A percentile compares a stretch with the other conserved stretches of the same genome.
Conservation (phyloP, 2,113 vertebrate genomes). For the Lepus timidus region DNA sequence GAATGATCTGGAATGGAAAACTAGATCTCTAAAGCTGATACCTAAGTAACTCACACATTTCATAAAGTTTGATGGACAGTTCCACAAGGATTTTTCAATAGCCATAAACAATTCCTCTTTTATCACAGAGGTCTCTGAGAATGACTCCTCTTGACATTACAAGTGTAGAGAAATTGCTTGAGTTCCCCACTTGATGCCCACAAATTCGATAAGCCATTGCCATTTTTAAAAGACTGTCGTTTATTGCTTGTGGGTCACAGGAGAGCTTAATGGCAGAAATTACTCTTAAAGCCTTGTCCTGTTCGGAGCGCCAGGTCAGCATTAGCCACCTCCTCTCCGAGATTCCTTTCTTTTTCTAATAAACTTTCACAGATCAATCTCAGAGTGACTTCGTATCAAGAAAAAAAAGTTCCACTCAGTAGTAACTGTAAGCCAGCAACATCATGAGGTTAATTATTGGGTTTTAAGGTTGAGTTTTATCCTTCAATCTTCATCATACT, state of each 20-base stretch:
- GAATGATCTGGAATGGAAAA: conserved; percentile 68
- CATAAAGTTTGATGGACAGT: conserved; percentile 79
- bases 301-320: conserved; percentile 59
- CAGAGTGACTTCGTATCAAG: not conserved
- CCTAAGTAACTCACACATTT: conserved; percentile 73
- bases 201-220: conserved; percentile 69
- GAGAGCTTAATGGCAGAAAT: conserved; percentile 75
- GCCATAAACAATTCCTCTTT: conserved; percentile 78
- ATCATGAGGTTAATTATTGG: conserved; percentile 14
- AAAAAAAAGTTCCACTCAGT: conserved; percentile 33
- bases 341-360: conserved; percentile 27
- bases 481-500: conserved; percentile 38
- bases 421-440: not conserved
- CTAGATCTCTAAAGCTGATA: conserved; percentile 73
- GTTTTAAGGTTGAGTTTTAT: conserved; percentile 19
- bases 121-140: conserved; percentile 67
- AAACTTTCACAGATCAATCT: conserved; percentile 43
- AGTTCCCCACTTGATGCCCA: conserved; percentile 32
- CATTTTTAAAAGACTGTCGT: conserved; percentile 61
- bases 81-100: conserved; percentile 60
- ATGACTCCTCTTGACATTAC: conserved; percentile 77
- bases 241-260: conserved; percentile 77
- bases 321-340: conserved; percentile 58
- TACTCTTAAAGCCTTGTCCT: conserved; percentile 71
- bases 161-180: conserved; percentile 71